Evolutionary conservation across 2,113 vertebrate species (phyloP), one percentile per base, ranked within the genome.

Genomic region (Apaloderma vittatum): DNA sequence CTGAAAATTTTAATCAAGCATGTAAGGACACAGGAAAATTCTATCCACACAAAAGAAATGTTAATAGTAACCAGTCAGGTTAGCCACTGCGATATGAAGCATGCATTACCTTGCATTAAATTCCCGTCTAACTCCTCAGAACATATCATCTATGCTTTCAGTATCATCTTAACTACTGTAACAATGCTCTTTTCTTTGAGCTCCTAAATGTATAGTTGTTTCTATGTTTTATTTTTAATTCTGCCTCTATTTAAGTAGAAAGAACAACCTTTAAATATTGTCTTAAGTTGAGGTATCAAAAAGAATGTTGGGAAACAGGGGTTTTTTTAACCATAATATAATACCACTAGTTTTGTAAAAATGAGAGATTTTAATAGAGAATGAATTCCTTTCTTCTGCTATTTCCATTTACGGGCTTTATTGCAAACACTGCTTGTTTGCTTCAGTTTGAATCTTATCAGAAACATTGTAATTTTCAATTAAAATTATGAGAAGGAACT

Each of bases 181-280:
- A 94, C 37, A 43, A 95, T 66, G 93, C 66, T 93, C 84, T 94
- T 97, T 96, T 86, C 54, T 94, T 89, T 93, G 67, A 96, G 79
- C 67, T 46, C 76, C 67, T 90, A 90, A 34, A 94, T 77, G 91
- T 79, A 95, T 5, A 97, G 73, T 29, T 12, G 34, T 30, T 40
- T 7, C 40, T 66, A 15, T 23, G 13, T 8, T 29, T 22, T 14
- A 24, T 95, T 93, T 91, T 51, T 61, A 97, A 90, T 95, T 90
- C 90, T 90, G 66, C 18, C 34, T 97, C 91, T 70, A 83, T 92
- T 92, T 92, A 96, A 58, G 40, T 94, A 92, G 73, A 89, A 74
- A 96, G 54, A 96, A 66, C 36, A 91, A 93, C 51, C 24, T 92
- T 88, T 24, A 54, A 88, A 87, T 91, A 88, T 40, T 84, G 71